Conservation (phyloP, 2,113 vertebrate species). For the Ailurus styani region DNA sequence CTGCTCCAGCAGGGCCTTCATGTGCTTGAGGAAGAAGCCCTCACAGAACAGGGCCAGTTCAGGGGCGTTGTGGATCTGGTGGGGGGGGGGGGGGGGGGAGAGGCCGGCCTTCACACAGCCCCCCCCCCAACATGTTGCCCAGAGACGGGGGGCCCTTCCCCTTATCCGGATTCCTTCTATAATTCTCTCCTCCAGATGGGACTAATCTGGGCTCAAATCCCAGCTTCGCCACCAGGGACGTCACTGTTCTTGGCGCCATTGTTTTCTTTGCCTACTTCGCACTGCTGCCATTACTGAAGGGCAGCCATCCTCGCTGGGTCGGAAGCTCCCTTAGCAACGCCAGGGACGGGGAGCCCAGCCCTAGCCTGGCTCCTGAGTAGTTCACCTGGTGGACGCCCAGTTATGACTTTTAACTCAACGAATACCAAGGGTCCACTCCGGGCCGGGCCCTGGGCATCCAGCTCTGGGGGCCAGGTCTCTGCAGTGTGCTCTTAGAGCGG, state of each 20-base stretch:
- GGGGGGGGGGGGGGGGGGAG: background rate
- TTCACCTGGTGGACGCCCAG: fast-evolving
- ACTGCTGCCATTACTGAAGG: background rate
- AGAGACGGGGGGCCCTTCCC: fast-evolving
- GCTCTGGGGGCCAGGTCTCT: background rate
- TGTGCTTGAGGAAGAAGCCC: constrained; percentile 95
- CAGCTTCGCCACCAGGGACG: background rate
- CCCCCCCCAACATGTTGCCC: fast-evolving
- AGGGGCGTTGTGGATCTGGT: constrained; percentile 87
- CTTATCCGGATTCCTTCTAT: background rate
- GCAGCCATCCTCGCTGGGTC: background rate
- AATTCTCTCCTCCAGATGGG: background rate
- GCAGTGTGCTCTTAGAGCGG: too few relatives aligned
- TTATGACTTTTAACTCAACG: background rate
- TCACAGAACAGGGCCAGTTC: constrained; percentile 93
- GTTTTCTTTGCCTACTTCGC: background rate
- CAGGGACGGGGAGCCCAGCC: too few relatives aligned
- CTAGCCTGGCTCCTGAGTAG: fast-evolving
- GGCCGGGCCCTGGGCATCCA: background rate
- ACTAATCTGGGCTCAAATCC: background rate
- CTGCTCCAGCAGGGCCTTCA: constrained; percentile 89
- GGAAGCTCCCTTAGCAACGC: background rate
- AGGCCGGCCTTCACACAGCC: background rate
- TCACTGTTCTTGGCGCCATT: fast-evolving
- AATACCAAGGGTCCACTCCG: fast-evolving